phyloP scores from a whole-genome alignment of 2,888 invertebrate species.

The Apamea anceps region DNA sequence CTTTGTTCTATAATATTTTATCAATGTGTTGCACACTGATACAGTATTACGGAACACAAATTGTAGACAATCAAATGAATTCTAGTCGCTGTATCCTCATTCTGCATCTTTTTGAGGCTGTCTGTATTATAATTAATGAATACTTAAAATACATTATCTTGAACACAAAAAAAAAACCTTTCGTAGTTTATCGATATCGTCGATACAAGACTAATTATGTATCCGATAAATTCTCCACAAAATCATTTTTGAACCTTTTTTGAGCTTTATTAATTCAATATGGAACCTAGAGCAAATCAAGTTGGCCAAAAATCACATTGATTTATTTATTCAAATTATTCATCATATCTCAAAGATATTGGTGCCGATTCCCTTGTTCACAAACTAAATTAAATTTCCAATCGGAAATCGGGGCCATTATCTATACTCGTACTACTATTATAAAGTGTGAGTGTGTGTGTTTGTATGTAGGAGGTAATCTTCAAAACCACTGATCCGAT shows the following conservation, averaged over 20 bases:
- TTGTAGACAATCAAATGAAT: not conserved
- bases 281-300: not conserved
- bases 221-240: not conserved
- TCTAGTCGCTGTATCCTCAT: not conserved
- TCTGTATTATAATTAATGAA: not conserved
- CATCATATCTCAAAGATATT: not conserved
- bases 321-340: not conserved
- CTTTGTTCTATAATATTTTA: not conserved
- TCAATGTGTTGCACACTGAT: not conserved
- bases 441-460: not conserved
- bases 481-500: not conserved
- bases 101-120: not conserved
- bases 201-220: not conserved
- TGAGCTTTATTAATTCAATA: not conserved
- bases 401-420: too few species aligned
- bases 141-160: not conserved
- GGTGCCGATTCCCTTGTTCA: too few species aligned
- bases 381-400: too few species aligned
- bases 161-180: not conserved
- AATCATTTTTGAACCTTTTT: not conserved
- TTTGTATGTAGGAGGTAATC: not conserved
- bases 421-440: too few species aligned
- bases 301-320: not conserved
- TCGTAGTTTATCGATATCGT: not conserved
- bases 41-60: too few species aligned